Base-by-base conservation (phyloP, 1,140 invertebrate species). In the Ceratosolen solmsi region DNA sequence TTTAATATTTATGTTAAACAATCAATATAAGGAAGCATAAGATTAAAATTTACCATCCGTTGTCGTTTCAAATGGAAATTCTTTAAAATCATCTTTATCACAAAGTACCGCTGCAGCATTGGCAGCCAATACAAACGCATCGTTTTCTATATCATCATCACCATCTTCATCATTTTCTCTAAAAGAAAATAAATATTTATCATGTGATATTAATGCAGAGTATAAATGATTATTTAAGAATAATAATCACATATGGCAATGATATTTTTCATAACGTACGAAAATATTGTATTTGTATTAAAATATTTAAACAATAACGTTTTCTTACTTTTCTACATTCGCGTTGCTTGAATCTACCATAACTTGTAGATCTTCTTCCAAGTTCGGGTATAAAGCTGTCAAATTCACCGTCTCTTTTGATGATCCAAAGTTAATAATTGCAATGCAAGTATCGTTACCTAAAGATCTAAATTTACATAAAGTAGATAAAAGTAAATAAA, bases 391-490 rank as follows among this genome's bases (percentile, higher is more conserved):
- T 51, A 90, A 83, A 3, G 71, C 65, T 9, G 84, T 86, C 51
- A 93, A 82, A 87, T 93, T 87, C 9, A 93, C 83, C 38, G 82
- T 82, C 79, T 93, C 88, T 46, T 86, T 80, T n/a, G 85, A 82
- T n/a, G 86, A 58, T 27, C 88, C 89, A 46, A 93, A 87, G 88
- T 94, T 94, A 17, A 93, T 89, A 11, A 93, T 86, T 20, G 91
- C 87, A 0, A 94, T 82, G 49, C 93, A 90, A 11, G 92, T 88
- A 68, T 92, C 83, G 30, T 89, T 89, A 77, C 87, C 86, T 5
- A 93, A 84, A 7, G 88, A 89, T 79, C 93, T 93, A 41, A 84
- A 77, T 58, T 71, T 54, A 46, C 33, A 73, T 63, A 41, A 82
- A 30, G 1, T 3, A 51, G 46, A 54, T 20, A 60, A 46, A 71